Evolutionary conservation across 1,140 invertebrate genomes (phyloP).

Genomic region (Drosophila varians): DNA sequence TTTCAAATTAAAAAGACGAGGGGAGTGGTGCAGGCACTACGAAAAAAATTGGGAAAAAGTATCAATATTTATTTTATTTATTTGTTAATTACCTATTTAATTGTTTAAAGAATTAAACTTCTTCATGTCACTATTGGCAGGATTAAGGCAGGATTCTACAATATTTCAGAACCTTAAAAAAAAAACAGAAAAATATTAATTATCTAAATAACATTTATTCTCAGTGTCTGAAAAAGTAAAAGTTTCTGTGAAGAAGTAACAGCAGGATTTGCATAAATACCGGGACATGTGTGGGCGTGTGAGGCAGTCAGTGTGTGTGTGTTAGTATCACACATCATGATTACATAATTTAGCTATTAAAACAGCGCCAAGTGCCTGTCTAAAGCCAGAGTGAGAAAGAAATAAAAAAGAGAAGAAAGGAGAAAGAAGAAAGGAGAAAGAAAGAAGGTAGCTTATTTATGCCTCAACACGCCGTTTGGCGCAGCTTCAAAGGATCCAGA

Average conservation of each 20-base stretch:
- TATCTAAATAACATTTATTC: neutral
- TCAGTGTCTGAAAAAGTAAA: slow-evolving; percentile 57
- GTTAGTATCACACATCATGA: slow-evolving; percentile 78
- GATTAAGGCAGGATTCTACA: too few species aligned
- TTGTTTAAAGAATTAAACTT: too few species aligned
- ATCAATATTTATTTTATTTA: too few species aligned
- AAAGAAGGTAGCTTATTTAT: slow-evolving; percentile 68
- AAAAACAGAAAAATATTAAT: neutral
- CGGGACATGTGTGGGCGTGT: slow-evolving; percentile 51
- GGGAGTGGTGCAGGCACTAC: slow-evolving; percentile 33
- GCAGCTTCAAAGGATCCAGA: slow-evolving; percentile 70
- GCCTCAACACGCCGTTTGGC: slow-evolving; percentile 74
- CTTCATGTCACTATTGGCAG: too few species aligned
- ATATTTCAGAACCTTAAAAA: neutral
- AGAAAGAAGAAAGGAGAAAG: neutral
- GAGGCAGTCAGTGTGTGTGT: slow-evolving; percentile 42
- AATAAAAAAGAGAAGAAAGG: slow-evolving; percentile 4
- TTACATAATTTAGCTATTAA: slow-evolving; percentile 83
- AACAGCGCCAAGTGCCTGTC: slow-evolving; percentile 59
- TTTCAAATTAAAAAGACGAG: slow-evolving; percentile 77
- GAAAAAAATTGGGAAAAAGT: neutral
- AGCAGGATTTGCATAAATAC: slow-evolving; percentile 77
- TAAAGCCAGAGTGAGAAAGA: too few species aligned
- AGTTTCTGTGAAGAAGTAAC: slow-evolving; percentile 71
- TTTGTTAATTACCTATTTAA: too few species aligned